Percentiles rank a stretch among this genome's conserved stretches.
These are phyloP conservation scores for Lydus trimaculatus DNA, from an alignment of 2,888 invertebrate species.

Conservation along the genomic window DNA sequence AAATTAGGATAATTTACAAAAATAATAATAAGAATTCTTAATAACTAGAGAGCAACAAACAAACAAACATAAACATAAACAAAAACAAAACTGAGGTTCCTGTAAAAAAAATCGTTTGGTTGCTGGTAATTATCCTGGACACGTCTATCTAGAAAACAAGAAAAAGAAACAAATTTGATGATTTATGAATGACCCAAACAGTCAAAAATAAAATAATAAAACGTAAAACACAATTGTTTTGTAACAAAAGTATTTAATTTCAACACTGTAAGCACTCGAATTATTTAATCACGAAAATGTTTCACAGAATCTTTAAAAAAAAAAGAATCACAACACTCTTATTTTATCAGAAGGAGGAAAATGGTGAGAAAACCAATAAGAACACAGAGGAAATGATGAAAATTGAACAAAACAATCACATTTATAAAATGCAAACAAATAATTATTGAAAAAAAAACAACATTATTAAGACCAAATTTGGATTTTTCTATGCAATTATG, in stretches of 20 bases:
- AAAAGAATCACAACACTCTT: not conserved
- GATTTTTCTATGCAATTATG: no score
- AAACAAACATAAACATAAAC: not conserved
- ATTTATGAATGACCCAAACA: not conserved
- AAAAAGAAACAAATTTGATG: not conserved
- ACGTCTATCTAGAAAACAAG: not conserved
- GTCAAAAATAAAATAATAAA: not conserved
- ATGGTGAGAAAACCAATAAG: not conserved
- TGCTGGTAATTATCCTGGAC: not conserved
- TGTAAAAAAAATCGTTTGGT: not conserved
- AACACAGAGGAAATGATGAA: not conserved
- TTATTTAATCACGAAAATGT: no score
- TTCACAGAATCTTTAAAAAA: not conserved
- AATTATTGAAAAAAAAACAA: no score
- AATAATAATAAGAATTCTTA: not conserved
- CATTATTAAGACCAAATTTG: no score
- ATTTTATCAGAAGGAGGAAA: not conserved
- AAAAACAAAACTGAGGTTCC: not conserved
- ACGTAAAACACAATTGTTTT: not conserved
- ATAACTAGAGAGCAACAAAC: not conserved
- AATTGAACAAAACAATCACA: no score
- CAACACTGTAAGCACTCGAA: no score
- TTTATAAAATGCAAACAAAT: no score
- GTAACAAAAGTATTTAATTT: no score
- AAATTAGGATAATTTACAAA: not conserved